These are phyloP conservation scores for Euproctis similis DNA, from an alignment of 2,888 invertebrate species.

Conservation along the genomic window DNA sequence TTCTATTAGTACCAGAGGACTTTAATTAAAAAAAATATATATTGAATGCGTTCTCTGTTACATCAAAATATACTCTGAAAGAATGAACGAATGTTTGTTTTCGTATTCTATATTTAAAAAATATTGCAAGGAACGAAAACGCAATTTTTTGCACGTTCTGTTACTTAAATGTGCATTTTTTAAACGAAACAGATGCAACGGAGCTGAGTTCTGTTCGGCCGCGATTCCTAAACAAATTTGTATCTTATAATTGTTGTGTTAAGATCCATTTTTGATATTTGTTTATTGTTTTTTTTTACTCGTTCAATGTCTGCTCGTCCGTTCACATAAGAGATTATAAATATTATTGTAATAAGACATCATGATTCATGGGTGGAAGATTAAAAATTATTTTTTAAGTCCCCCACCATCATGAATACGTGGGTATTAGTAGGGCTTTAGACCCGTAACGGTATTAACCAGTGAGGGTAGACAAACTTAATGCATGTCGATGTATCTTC, in stretches of 20 bases:
- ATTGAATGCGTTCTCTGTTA: too few species aligned
- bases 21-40: too few species aligned
- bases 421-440: constrained; percentile 19
- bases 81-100: too few species aligned
- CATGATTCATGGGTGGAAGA: constrained; percentile 33
- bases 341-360: constrained; percentile 36
- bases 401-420: constrained; percentile 22
- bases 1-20: too few species aligned
- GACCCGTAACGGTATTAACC: constrained; percentile 10
- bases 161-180: constrained; percentile 24
- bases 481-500: too few species aligned
- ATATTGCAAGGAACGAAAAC: constrained; percentile 9
- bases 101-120: too few species aligned
- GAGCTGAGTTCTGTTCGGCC: constrained; percentile 13
- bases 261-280: constrained; percentile 12
- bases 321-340: constrained; percentile 41
- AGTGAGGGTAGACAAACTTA: too few species aligned
- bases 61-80: too few species aligned
- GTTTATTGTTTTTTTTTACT: constrained; percentile 19
- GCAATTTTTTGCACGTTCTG: constrained; percentile 22
- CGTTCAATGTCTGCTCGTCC: constrained; percentile 22
- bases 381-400: constrained; percentile 29
- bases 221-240: constrained; percentile 6
- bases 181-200: constrained; percentile 26
- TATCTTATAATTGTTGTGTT: constrained; percentile 7